phyloP scores from a whole-genome alignment of 2,888 invertebrate genomes.

The Petrolisthes manimaculis region DNA sequence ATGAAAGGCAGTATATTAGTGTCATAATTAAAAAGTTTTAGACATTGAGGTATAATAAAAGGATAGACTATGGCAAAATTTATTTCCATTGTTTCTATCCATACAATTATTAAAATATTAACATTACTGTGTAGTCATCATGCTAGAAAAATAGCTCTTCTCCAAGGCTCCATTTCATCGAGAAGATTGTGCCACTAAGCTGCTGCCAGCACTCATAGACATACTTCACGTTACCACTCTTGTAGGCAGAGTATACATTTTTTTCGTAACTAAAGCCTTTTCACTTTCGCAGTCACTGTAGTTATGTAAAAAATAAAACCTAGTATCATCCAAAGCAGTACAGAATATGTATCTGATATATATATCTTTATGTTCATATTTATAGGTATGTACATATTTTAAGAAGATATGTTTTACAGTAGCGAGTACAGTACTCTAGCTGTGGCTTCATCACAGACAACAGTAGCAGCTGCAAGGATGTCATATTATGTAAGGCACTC shows the following conservation, averaged over 20 bases:
- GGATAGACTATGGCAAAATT: slow-evolving; percentile 1
- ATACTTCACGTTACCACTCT: slow-evolving; percentile 11
- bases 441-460: slow-evolving; percentile 42
- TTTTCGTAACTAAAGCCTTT: slow-evolving; percentile 11
- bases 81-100: slow-evolving; percentile 53
- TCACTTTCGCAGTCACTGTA: slow-evolving; percentile 17
- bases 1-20: too few species aligned
- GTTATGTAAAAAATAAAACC: slow-evolving; percentile 37
- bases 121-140: slow-evolving; percentile 52
- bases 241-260: neutral
- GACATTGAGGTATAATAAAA: neutral
- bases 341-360: slow-evolving; percentile 43
- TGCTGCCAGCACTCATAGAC: neutral
- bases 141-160: slow-evolving; percentile 50
- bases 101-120: slow-evolving; percentile 57
- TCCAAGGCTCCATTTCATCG: slow-evolving; percentile 42
- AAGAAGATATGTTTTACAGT: slow-evolving; percentile 41
- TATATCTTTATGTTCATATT: slow-evolving; percentile 24
- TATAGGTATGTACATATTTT: slow-evolving; percentile 9
- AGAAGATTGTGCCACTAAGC: slow-evolving; percentile 21
- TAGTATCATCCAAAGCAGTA: slow-evolving; percentile 45
- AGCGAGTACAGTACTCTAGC: slow-evolving; percentile 20
- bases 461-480: slow-evolving; percentile 43
- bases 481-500: slow-evolving; percentile 48
- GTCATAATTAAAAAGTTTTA: neutral